Evolutionary conservation across 2,888 invertebrate species (phyloP).

Genomic region (Meteorus cinctellus): DNA sequence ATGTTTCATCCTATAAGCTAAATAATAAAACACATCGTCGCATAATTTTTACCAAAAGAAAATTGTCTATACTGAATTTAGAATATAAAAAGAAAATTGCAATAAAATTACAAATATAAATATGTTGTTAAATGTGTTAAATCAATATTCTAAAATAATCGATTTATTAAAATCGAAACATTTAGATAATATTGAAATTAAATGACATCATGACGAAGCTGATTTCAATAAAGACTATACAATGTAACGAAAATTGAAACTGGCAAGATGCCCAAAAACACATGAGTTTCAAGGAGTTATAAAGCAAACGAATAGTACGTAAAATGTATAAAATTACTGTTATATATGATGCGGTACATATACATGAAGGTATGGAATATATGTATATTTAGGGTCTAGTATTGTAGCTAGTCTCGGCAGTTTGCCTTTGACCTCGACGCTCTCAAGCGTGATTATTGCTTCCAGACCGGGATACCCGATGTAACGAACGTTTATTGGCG

Average conservation of each 20-base stretch:
- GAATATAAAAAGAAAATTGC: not conserved
- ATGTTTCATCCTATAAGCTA: too few relatives aligned
- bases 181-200: constrained; percentile 10
- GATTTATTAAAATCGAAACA: not conserved
- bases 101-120: not conserved
- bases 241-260: constrained; percentile 13
- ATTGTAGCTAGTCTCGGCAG: constrained; percentile 13
- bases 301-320: not conserved
- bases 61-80: too few relatives aligned
- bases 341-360: not conserved
- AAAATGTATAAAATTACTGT: not conserved
- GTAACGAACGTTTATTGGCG: constrained; percentile 43
- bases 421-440: constrained; percentile 44
- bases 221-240: not conserved
- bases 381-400: constrained; percentile 18
- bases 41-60: too few relatives aligned
- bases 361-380: not conserved
- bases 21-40: too few relatives aligned
- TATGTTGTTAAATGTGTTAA: not conserved
- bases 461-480: constrained; percentile 44
- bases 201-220: not conserved
- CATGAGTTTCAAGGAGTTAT: constrained; percentile 29
- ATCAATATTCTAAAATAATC: not conserved
- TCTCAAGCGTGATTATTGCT: constrained; percentile 43
- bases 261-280: constrained; percentile 15